These are phyloP conservation scores for Subanguina moxae DNA, from an alignment of 1,140 invertebrate species.

Conservation along the genomic window DNA sequence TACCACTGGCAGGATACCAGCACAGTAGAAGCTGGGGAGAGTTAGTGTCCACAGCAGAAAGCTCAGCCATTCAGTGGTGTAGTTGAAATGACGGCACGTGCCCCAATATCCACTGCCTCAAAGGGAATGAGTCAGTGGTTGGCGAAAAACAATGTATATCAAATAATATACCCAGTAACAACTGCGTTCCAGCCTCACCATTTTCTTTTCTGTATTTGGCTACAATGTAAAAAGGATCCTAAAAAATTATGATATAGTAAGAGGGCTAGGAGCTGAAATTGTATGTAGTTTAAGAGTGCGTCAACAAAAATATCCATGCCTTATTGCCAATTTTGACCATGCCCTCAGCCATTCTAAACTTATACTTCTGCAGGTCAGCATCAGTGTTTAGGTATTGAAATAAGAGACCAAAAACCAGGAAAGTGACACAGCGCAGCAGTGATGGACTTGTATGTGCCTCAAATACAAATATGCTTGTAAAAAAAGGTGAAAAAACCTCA, in stretches of 20 bases:
- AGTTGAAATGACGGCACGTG: slow-evolving; percentile 38
- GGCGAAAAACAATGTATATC: neutral
- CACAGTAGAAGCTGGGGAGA: neutral
- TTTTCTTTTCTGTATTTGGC: slow-evolving; percentile 39
- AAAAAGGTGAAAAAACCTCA: no score
- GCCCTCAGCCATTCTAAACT: slow-evolving; percentile 34
- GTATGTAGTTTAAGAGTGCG: no score
- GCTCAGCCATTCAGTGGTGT: slow-evolving; percentile 30
- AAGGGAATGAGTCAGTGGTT: slow-evolving; percentile 6
- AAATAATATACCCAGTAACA: slow-evolving; percentile 29
- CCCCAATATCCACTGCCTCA: slow-evolving; percentile 42
- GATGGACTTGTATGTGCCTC: slow-evolving; percentile 12
- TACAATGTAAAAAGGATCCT: slow-evolving; percentile 42
- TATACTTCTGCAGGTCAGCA: slow-evolving; percentile 33
- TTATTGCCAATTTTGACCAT: slow-evolving; percentile 37
- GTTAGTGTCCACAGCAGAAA: slow-evolving; percentile 42
- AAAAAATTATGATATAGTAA: no score
- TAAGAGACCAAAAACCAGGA: slow-evolving; percentile 34
- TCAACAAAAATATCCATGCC: no score
- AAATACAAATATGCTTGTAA: no score
- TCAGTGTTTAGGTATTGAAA: slow-evolving; percentile 31
- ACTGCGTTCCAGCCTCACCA: slow-evolving; percentile 32
- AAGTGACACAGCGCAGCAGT: neutral
- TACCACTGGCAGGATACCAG: slow-evolving; percentile 31
- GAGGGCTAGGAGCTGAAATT: no score